Percentiles rank a stretch among this genome's conserved stretches.
Evolutionary conservation across 2,888 invertebrate species (phyloP).

Genomic region (Aleiodes testaceus): DNA sequence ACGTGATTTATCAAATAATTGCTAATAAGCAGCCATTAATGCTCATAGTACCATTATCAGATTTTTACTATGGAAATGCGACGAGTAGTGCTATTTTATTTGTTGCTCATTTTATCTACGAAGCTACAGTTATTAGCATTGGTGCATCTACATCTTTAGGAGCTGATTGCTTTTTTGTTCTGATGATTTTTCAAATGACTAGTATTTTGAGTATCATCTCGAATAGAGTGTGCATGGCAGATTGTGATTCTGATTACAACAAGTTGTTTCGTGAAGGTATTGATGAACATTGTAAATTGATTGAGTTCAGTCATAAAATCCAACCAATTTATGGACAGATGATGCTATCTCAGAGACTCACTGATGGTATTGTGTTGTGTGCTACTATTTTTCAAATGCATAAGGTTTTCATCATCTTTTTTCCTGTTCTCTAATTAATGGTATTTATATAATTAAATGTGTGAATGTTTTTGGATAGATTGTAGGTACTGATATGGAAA

Average conservation of each 20-base stretch:
- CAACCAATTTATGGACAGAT: conserved; percentile 56
- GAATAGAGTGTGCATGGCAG: background rate
- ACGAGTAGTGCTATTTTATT: background rate
- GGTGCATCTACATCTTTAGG: conserved; percentile 15
- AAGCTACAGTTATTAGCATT: background rate
- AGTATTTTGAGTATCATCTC: background rate
- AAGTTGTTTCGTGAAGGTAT: background rate
- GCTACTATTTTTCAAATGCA: conserved; percentile 56
- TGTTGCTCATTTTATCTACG: background rate
- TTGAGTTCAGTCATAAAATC: background rate
- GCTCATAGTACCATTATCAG: background rate
- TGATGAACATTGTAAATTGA: conserved; percentile 20
- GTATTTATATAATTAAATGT: background rate
- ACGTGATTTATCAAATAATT: conserved; percentile 5
- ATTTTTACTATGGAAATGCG: background rate
- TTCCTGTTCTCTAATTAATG: background rate
- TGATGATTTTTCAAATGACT: background rate
- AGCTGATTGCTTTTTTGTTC: conserved; percentile 11
- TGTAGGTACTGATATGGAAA: background rate
- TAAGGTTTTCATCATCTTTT: conserved; percentile 45
- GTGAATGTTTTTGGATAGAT: background rate
- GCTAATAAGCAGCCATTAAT: background rate
- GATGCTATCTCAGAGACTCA: conserved; percentile 54
- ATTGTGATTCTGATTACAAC: background rate
- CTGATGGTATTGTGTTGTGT: conserved; percentile 58